Base-by-base conservation (phyloP, 2,113 vertebrate genomes). In the Craseonycteris thonglongyai region DNA sequence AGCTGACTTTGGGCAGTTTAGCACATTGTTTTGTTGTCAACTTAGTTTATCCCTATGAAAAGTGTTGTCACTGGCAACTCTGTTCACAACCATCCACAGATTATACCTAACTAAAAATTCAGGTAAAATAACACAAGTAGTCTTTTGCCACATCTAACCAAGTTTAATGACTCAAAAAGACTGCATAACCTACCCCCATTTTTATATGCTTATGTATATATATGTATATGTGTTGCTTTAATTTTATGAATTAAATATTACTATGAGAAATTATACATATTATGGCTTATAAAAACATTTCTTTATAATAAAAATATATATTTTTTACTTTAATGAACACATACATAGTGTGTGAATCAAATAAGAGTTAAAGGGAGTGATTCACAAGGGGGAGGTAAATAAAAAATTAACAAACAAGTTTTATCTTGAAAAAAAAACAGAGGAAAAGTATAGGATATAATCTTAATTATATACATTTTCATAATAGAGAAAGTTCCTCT, bases 161-260 rank as follows among this genome's bases (percentile, higher is more conserved):
- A 21, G 3, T 13, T 78, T 42, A 28, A 33, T 33, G n/a, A n/a
- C 26, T 78, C n/a, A 24, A 54, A 87, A 68, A 16, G 2, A 30
- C 7, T 24, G 2, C 35, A 66, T 1, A 3, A 0, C 45, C 54
- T 30, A 47, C 7, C 3, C 3, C 21, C 11, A n/a, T 8, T 15
- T 63, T 58, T 65, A 47, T 47, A 10, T 18, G 42, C 42, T 72
- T 72, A 22, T 72, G 7, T 54, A 3, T 71, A 24, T 63, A 42
- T n/a, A 71, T 22, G 40, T 68, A 66, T 13, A 28, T 12, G 49
- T 26, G 4, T 19, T 38, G 40, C 5, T 58, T 68, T 85, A 35
- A 58, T 47, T 85, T 26, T 78, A 58, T 42, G n/a, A 16, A 16
- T 38, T 35, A 6, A 68, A 8, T 30, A 68, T 35, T 47, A 7